Conservation (phyloP, 1,140 invertebrate species). For the Harlomillsia oculata region DNA sequence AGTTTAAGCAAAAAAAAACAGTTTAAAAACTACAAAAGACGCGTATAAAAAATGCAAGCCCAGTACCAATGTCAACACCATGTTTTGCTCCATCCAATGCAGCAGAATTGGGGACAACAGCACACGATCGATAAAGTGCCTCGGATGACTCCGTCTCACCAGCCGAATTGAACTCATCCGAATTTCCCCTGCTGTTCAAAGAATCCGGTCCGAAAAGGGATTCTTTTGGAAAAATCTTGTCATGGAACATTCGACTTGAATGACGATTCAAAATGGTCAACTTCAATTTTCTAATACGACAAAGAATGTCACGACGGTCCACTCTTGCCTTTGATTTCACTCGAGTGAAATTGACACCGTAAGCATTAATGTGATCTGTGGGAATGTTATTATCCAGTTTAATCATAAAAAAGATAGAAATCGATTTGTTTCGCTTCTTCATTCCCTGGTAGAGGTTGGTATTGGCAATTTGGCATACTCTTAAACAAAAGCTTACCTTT, state of each 20-base stretch:
- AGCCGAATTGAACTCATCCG: constrained; percentile 2
- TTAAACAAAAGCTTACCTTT: constrained; percentile 20
- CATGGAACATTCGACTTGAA: constrained; percentile 15
- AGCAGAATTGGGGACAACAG: constrained; percentile 34
- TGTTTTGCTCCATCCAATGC: constrained; percentile 32
- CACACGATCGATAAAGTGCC: constrained; percentile 33
- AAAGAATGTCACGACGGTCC: constrained; percentile 23
- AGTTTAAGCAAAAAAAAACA: no score
- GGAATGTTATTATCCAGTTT: no score
- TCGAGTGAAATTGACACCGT: constrained; percentile 31
- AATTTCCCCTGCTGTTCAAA: background rate
- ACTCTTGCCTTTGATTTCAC: constrained; percentile 22
- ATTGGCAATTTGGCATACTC: no score
- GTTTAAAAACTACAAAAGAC: no score
- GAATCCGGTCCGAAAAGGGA: constrained; percentile 16
- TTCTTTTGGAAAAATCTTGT: constrained; percentile 24
- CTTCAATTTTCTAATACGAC: constrained; percentile 22
- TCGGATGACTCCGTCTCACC: background rate
- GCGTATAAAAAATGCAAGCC: no score
- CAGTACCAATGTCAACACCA: constrained; percentile 34
- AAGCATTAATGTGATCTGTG: constrained; percentile 34
- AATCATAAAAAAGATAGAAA: background rate
- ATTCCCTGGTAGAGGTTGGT: no score
- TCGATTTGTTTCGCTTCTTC: background rate
- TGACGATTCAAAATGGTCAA: constrained; percentile 23